Percentiles rank a stretch among this genome's conserved stretches.
phyloP scores from a whole-genome alignment of 2,888 invertebrate species.

The Sinhomidia bicolor region DNA sequence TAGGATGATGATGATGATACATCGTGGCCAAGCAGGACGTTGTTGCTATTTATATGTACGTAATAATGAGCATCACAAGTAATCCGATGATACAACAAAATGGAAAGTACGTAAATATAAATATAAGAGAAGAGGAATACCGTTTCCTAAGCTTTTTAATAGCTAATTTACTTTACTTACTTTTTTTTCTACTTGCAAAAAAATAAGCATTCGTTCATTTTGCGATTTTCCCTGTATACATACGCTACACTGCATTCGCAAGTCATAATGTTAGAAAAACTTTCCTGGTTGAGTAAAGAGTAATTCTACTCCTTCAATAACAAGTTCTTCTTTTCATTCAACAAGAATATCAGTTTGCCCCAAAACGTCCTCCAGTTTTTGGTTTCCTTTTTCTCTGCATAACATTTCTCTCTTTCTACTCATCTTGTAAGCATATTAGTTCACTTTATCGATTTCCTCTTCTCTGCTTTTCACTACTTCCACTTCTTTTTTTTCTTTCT shows the following conservation, averaged over 20 bases:
- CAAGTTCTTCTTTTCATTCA: too few species aligned
- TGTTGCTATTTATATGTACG: too few species aligned
- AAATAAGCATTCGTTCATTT: not conserved
- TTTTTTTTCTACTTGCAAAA: not conserved
- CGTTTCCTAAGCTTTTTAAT: not conserved
- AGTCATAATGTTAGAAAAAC: constrained; percentile 4
- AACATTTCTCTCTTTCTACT: constrained; percentile 31
- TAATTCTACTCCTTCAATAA: not conserved
- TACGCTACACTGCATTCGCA: too few species aligned
- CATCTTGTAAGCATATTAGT: constrained; percentile 70
- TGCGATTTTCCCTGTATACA: not conserved
- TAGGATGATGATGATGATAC: too few species aligned
- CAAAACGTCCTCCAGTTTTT: constrained; percentile 58
- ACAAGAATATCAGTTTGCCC: constrained; percentile 64
- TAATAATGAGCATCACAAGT: too few species aligned
- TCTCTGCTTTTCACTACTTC: constrained; percentile 37
- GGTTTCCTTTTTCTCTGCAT: constrained; percentile 53
- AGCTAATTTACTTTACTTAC: not conserved
- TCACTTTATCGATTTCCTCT: constrained; percentile 76
- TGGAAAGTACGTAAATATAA: too few species aligned
- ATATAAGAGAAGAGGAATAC: too few species aligned
- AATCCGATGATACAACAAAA: too few species aligned
- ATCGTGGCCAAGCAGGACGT: too few species aligned
- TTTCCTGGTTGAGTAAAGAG: not conserved
- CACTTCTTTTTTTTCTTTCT: constrained; percentile 33